phyloP scores from a whole-genome alignment of 2,888 invertebrate species.

The Acanthosoma haemorrhoidale region DNA sequence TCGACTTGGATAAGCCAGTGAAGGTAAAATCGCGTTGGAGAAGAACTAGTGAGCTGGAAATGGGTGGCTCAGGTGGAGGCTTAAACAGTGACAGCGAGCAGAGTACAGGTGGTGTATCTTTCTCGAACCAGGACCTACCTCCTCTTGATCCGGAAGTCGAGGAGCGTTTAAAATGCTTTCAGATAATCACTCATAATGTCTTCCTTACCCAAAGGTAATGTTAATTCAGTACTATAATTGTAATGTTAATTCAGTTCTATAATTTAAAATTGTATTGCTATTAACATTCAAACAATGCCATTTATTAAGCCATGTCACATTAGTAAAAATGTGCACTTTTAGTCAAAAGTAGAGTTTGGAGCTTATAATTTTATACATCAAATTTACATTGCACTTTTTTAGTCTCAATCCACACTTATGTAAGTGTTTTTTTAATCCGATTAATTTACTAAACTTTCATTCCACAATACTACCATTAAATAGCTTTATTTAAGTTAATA shows the following conservation, averaged over 20 bases:
- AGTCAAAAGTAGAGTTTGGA: no score
- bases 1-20: conserved; percentile 55
- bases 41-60: conserved; percentile 67
- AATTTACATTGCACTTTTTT: no score
- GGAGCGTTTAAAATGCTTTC: conserved; percentile 35
- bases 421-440: no score
- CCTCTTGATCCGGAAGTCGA: conserved; percentile 35
- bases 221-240: background rate
- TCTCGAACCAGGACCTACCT: conserved; percentile 32
- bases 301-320: no score
- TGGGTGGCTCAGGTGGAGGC: conserved; percentile 46
- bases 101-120: conserved; percentile 19
- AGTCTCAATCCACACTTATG: no score
- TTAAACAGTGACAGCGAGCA: conserved; percentile 39
- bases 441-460: no score
- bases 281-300: no score
- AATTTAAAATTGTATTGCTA: no score
- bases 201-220: conserved; percentile 32
- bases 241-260: background rate
- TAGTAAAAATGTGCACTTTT: no score
- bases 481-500: no score
- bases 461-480: no score
- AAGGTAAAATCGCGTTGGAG: conserved; percentile 76
- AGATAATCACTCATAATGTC: conserved; percentile 34
- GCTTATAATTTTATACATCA: background rate